phyloP scores from a whole-genome alignment of 2,888 invertebrate genomes.

The Pyralis farinalis region DNA sequence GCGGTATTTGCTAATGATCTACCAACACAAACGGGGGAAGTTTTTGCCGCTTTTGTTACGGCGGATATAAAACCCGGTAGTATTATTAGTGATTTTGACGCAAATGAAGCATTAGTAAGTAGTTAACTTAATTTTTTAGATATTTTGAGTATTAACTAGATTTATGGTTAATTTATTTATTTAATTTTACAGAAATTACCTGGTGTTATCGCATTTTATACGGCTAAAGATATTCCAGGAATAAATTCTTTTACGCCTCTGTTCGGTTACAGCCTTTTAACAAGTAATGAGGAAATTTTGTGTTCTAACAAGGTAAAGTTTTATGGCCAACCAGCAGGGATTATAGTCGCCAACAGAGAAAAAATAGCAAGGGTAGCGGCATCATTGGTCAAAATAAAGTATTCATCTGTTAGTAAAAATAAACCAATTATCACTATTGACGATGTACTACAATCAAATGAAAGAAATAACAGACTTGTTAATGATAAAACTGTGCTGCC shows the following conservation, averaged over 20 bases:
- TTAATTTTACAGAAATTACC: conserved; percentile 73
- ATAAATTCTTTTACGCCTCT: conserved; percentile 75
- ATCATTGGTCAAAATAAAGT: conserved; percentile 71
- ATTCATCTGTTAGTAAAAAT: conserved; percentile 48
- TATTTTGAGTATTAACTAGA: too few species aligned
- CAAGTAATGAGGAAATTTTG: conserved; percentile 53
- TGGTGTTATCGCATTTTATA: conserved; percentile 83
- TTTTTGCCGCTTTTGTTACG: conserved; percentile 86
- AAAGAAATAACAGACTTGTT: conserved; percentile 42
- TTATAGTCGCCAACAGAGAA: conserved; percentile 82
- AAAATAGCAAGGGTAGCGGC: conserved; percentile 78
- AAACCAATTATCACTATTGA: conserved; percentile 48
- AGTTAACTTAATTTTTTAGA: too few species aligned
- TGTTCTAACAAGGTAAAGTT: conserved; percentile 68
- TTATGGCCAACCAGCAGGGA: conserved; percentile 83
- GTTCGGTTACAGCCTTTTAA: conserved; percentile 33
- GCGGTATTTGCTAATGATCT: conserved; percentile 89
- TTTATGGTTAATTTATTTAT: too few species aligned
- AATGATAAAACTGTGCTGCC: conserved; percentile 44
- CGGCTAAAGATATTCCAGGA: conserved; percentile 85
- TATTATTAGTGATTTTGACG: conserved; percentile 81
- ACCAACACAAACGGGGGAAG: conserved; percentile 83
- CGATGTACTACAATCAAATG: conserved; percentile 54
- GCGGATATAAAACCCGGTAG: conserved; percentile 80
- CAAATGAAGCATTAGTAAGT: conserved; percentile 84